phyloP scores from a whole-genome alignment of 2,113 vertebrate genomes.

The Burhinus bistriatus region DNA sequence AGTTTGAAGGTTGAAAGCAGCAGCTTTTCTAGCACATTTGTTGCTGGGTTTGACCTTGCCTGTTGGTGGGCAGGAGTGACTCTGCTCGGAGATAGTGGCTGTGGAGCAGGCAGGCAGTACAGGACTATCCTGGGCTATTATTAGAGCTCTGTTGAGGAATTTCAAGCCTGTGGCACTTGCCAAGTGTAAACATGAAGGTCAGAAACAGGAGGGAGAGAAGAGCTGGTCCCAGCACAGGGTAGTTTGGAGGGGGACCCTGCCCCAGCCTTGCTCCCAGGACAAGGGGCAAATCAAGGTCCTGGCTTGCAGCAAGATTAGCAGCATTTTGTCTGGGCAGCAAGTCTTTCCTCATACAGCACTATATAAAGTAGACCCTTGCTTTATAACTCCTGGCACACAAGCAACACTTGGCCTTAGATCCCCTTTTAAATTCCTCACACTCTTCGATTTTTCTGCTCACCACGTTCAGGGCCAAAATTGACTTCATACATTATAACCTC shows the following conservation, averaged over 20 bases:
- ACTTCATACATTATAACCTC: not conserved
- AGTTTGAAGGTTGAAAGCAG: not conserved
- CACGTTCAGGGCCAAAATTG: not conserved
- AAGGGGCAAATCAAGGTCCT: not conserved
- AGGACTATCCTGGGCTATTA: not conserved
- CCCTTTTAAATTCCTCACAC: slow-evolving; percentile 7
- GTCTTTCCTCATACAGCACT: not conserved
- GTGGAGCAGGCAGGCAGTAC: not conserved
- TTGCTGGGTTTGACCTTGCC: too few species aligned
- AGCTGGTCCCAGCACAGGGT: not conserved
- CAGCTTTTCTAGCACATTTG: not conserved
- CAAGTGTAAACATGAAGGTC: not conserved
- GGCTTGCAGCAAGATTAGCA: not conserved
- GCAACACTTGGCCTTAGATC: not conserved
- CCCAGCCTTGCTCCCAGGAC: not conserved
- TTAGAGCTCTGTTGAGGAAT: not conserved
- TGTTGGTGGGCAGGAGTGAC: not conserved
- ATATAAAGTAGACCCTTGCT: not conserved
- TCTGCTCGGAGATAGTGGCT: not conserved
- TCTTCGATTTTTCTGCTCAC: slow-evolving; percentile 13
- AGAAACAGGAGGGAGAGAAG: not conserved
- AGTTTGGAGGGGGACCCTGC: too few species aligned
- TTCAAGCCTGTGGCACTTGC: not conserved
- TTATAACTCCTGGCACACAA: not conserved
- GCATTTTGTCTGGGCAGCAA: rapidly evolving